Conservation (phyloP, 1,140 invertebrate species). For the Hypsibius dujardini region DNA sequence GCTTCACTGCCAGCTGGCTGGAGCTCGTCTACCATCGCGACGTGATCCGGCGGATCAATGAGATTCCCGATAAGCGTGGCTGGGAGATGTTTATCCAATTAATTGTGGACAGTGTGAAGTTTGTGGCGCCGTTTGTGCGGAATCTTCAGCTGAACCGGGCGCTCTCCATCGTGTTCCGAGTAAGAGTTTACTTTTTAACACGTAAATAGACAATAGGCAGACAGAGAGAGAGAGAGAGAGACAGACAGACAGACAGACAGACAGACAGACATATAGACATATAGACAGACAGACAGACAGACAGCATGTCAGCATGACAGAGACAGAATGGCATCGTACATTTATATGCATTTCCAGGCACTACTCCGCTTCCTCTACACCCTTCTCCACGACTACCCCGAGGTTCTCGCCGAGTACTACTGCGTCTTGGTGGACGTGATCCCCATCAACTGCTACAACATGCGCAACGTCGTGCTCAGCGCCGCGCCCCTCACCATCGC, state of each 20-base stretch:
- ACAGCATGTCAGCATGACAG: too few relatives aligned
- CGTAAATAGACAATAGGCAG: too few relatives aligned
- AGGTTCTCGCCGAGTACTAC: conserved; percentile 96
- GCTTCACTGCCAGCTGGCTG: conserved; percentile 93
- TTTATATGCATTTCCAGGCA: too few relatives aligned
- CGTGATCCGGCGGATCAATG: conserved; percentile 70
- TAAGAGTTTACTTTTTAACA: too few relatives aligned
- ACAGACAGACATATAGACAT: too few relatives aligned
- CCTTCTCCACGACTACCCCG: conserved; percentile 92
- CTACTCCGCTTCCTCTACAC: conserved; percentile 86
- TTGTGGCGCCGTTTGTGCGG: conserved; percentile 81
- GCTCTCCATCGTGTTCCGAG: conserved; percentile 71
- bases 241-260: too few relatives aligned
- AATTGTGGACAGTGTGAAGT: conserved; percentile 85
- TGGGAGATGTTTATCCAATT: conserved; percentile 54
- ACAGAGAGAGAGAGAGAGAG: too few relatives aligned
- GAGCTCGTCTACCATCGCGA: conserved; percentile 88
- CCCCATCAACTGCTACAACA: conserved; percentile 94
- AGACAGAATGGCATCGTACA: too few relatives aligned
- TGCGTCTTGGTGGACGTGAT: conserved; percentile 99
- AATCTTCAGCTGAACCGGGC: conserved; percentile 88
- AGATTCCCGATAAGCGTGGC: conserved; percentile 27
- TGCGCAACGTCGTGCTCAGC: conserved; percentile 90
- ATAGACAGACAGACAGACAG: too few relatives aligned
- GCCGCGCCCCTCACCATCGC: conserved; percentile 54